phyloP scores from a whole-genome alignment of 2,113 vertebrate species.

The Coptodon bakossiorum region DNA sequence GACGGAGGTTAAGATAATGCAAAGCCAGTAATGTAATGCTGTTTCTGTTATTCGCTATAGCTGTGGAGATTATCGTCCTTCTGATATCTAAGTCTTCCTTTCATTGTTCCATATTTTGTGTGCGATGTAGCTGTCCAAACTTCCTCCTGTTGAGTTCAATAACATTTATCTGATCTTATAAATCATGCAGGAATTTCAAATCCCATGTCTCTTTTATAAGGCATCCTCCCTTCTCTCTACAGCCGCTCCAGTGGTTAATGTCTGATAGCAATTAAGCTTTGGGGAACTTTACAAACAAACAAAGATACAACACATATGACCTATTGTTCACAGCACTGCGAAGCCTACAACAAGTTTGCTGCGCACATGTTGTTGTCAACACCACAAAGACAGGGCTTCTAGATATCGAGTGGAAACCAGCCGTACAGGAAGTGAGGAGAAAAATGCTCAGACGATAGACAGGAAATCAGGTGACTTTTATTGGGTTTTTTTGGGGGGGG shows the following conservation, averaged over 20 bases:
- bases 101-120: not conserved
- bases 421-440: slow-evolving; percentile 43
- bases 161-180: slow-evolving; percentile 19
- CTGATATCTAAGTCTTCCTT: not conserved
- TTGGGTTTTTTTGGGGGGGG: not conserved
- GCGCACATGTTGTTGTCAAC: slow-evolving; percentile 56
- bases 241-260: not conserved
- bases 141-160: slow-evolving; percentile 20
- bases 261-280: slow-evolving; percentile 38
- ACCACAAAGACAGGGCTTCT: slow-evolving; percentile 2
- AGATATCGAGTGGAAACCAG: slow-evolving; percentile 32
- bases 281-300: slow-evolving; percentile 20
- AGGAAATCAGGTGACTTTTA: slow-evolving; percentile 56
- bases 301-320: slow-evolving; percentile 23
- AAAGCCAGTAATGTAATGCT: slow-evolving; percentile 6
- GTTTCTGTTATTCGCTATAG: not conserved
- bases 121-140: not conserved
- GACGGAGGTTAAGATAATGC: slow-evolving; percentile 22
- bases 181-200: slow-evolving; percentile 24
- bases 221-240: not conserved
- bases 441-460: slow-evolving; percentile 11
- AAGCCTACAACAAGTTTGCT: slow-evolving; percentile 14
- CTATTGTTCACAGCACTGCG: slow-evolving; percentile 23
- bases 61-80: not conserved
- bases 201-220: slow-evolving; percentile 3